These are phyloP conservation scores for Dryococelus australis DNA, from an alignment of 2,888 invertebrate genomes.

Conservation along the genomic window DNA sequence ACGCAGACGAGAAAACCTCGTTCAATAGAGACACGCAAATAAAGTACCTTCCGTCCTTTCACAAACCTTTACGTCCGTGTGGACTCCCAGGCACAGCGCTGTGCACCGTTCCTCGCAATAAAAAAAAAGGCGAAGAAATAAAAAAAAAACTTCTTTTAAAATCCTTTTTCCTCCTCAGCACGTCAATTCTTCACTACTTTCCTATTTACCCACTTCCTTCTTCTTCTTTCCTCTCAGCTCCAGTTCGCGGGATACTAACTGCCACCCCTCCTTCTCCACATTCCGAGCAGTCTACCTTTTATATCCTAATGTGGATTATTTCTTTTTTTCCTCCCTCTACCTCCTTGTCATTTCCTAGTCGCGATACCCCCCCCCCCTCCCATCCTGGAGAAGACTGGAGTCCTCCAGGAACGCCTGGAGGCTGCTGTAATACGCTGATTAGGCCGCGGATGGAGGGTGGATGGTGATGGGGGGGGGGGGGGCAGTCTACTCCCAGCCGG, in stretches of 20 bases:
- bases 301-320: conserved; percentile 18
- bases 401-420: conserved; percentile 10
- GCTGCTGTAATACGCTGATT: conserved; percentile 31
- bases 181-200: conserved; percentile 11
- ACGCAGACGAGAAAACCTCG: no score
- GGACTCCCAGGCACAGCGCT: no score
- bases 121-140: no score
- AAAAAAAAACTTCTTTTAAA: no score
- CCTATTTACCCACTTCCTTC: conserved; percentile 28
- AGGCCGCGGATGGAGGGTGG: neutral
- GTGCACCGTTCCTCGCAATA: no score
- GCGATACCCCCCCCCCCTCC: conserved; percentile 17
- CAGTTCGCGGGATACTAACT: neutral
- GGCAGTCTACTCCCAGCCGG: neutral
- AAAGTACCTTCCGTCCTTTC: no score
- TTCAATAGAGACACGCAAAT: no score
- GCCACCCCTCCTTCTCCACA: neutral
- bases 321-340: neutral
- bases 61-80: no score
- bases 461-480: neutral
- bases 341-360: conserved; percentile 29
- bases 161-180: neutral
- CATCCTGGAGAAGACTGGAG: neutral
- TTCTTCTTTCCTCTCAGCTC: neutral
- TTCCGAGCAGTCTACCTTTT: neutral